These are phyloP conservation scores for Ptyas mucosa DNA, from an alignment of 2,113 vertebrate genomes.

Conservation along the genomic window DNA sequence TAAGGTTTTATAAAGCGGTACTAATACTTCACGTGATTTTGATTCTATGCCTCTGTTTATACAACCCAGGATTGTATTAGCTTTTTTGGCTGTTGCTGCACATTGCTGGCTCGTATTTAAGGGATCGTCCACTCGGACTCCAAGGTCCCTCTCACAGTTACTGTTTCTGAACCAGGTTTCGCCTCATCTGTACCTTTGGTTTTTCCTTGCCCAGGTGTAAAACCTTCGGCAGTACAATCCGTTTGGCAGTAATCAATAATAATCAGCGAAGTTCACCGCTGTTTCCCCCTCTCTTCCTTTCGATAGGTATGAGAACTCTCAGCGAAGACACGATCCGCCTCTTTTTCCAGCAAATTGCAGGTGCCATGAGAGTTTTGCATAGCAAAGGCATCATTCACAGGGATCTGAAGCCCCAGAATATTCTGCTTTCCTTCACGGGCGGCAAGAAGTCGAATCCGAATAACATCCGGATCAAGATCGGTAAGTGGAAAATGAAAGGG, in stretches of 20 bases:
- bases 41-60: no score
- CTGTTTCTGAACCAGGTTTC: no score
- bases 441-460: conserved; percentile 82
- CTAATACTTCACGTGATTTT: no score
- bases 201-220: no score
- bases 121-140: no score
- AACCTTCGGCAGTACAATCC: no score
- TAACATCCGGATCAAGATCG: conserved; percentile 90
- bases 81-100: no score
- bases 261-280: background rate
- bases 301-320: conserved; percentile 85
- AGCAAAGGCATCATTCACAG: conserved; percentile 93
- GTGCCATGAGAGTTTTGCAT: conserved; percentile 89
- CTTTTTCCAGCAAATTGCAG: conserved; percentile 92
- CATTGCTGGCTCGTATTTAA: no score
- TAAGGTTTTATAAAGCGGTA: no score
- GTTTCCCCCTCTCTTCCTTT: conserved; percentile 7
- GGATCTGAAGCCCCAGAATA: conserved; percentile 96
- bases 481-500: conserved; percentile 60
- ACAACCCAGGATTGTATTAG: no score
- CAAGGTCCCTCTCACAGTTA: no score
- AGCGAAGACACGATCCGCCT: conserved; percentile 94
- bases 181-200: no score
- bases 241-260: background rate
- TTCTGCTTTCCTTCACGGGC: conserved; percentile 82